Conservation (phyloP, 2,113 vertebrate species). For the Vicugna pacos region DNA sequence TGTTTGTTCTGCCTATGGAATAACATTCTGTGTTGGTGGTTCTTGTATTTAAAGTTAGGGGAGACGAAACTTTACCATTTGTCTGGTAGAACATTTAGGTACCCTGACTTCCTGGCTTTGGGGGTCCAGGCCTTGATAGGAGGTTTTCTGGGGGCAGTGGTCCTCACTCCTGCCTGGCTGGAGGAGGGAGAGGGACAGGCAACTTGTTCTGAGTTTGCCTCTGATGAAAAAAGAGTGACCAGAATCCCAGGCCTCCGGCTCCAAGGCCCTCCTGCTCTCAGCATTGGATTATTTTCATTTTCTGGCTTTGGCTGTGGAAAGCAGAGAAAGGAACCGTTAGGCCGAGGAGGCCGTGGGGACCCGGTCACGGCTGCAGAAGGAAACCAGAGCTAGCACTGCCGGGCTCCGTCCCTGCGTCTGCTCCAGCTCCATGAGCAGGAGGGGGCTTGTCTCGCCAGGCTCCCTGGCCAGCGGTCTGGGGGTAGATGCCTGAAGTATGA, state of each 20-base stretch:
- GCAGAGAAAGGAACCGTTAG: not conserved
- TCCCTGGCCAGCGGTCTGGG: not conserved
- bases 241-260: not conserved
- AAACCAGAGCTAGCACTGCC: not conserved
- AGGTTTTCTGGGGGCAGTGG: not conserved
- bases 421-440: slow-evolving; percentile 21
- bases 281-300: not conserved
- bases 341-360: not conserved
- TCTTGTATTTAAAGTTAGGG: not conserved
- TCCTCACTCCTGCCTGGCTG: not conserved
- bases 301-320: not conserved
- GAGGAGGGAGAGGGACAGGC: not conserved
- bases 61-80: not conserved
- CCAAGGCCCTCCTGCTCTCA: not conserved
- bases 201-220: not conserved
- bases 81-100: not conserved
- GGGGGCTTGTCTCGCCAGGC: not conserved
- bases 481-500: slow-evolving; percentile 58
- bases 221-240: not conserved
- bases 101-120: not conserved
- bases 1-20: not conserved
- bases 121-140: too few species aligned
- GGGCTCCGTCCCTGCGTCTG: not conserved
- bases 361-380: not conserved
- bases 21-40: not conserved